These are phyloP conservation scores for Caenorhabditis sp. DNA, from an alignment of 2,888 invertebrate genomes.

Conservation along the genomic window DNA sequence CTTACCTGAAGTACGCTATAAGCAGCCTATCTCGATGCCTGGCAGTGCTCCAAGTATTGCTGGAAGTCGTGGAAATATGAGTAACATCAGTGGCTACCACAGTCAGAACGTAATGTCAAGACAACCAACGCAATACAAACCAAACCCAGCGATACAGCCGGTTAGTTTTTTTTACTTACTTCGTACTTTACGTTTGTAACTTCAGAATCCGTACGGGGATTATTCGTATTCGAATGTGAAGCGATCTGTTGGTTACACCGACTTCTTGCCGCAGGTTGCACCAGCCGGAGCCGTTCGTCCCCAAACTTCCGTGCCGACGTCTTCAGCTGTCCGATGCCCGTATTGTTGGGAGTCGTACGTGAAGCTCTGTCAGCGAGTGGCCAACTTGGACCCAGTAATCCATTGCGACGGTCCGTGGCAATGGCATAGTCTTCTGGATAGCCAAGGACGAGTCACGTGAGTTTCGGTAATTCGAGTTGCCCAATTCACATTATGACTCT, in stretches of 20 bases:
- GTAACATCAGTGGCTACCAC: conserved; percentile 5
- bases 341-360: conserved; percentile 55
- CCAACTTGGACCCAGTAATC: conserved; percentile 17
- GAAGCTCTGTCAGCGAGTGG: conserved; percentile 29
- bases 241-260: conserved; percentile 24
- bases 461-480: background rate
- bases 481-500: background rate
- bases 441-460: conserved; percentile 35
- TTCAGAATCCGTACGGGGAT: conserved; percentile 15
- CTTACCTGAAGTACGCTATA: conserved; percentile 29
- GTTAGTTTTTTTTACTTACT: background rate
- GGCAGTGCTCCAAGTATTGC: conserved; percentile 8
- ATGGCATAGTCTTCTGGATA: conserved; percentile 49
- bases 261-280: conserved; percentile 22
- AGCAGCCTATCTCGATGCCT: conserved; percentile 17
- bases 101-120: conserved; percentile 6
- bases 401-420: conserved; percentile 47
- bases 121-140: too few relatives aligned
- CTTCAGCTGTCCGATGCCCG: conserved; percentile 2
- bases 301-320: conserved; percentile 26
- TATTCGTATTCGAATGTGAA: conserved; percentile 33
- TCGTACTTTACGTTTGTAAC: background rate
- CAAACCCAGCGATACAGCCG: too few relatives aligned
- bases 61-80: conserved; percentile 21
- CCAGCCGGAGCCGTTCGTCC: background rate